Evolutionary conservation across 1,140 invertebrate species (phyloP).

Genomic region (Caenorhabditis inopinata): DNA sequence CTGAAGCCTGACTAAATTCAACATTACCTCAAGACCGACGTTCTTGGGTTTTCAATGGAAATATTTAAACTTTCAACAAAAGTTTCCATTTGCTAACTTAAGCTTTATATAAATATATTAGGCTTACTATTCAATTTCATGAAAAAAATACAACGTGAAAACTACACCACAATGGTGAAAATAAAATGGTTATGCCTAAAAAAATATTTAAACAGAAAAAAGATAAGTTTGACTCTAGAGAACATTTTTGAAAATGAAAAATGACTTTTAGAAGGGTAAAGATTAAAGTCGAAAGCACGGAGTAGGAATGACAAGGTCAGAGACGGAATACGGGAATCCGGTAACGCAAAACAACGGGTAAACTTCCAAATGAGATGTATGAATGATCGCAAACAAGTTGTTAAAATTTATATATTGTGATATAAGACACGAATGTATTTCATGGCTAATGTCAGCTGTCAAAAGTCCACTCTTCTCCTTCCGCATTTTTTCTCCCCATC

Average conservation of each 20-base stretch:
- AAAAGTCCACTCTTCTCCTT: background rate
- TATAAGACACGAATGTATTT: constrained; percentile 11
- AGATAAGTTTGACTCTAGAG: constrained; percentile 31
- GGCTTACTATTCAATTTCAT: too few species aligned
- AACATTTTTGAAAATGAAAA: background rate
- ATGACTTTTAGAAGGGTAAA: background rate
- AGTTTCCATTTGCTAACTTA: too few species aligned
- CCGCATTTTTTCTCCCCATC: background rate
- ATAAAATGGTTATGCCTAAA: background rate
- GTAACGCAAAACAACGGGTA: background rate
- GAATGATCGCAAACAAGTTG: constrained; percentile 1
- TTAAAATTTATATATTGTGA: constrained; percentile 16
- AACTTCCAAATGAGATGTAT: background rate
- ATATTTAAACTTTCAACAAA: too few species aligned
- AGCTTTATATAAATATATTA: too few species aligned
- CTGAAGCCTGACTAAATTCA: too few species aligned
- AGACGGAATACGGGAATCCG: background rate
- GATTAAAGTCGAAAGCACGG: too few species aligned
- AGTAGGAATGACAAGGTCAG: too few species aligned
- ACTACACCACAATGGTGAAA: too few species aligned
- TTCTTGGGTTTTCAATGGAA: too few species aligned
- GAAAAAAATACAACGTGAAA: too few species aligned
- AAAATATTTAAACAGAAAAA: background rate
- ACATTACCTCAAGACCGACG: too few species aligned
- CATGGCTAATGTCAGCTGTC: constrained; percentile 19